phyloP scores from a whole-genome alignment of 2,888 invertebrate genomes.

The Cactoblastis cactorum region DNA sequence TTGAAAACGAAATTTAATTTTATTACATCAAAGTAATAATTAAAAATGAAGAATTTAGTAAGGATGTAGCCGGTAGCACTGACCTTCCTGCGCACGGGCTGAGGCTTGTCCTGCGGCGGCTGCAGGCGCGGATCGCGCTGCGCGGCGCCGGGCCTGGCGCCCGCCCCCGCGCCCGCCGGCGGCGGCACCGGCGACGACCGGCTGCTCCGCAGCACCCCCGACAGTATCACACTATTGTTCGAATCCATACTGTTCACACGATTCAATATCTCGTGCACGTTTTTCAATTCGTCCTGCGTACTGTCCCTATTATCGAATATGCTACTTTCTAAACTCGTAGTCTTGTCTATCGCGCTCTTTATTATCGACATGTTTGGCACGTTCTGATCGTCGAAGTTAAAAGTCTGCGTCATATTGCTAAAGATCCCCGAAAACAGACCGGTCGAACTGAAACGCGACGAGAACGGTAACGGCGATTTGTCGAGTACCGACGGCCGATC shows the following conservation, averaged over 20 bases:
- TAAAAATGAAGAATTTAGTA: background rate
- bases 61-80: conserved; percentile 23
- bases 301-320: conserved; percentile 62
- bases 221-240: conserved; percentile 71
- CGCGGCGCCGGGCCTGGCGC: conserved; percentile 41
- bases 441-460: conserved; percentile 60
- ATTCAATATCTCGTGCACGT: conserved; percentile 71
- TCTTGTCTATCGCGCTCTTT: conserved; percentile 75
- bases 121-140: conserved; percentile 65
- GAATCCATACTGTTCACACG: conserved; percentile 76
- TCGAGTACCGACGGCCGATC: conserved; percentile 54
- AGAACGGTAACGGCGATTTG: conserved; percentile 49
- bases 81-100: conserved; percentile 76
- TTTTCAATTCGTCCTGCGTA: conserved; percentile 66
- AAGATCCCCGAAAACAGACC: conserved; percentile 71
- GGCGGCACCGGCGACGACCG: conserved; percentile 26
- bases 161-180: conserved; percentile 38
- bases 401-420: conserved; percentile 59
- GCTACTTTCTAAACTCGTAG: conserved; percentile 68
- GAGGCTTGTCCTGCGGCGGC: conserved; percentile 69
- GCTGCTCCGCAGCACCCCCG: conserved; percentile 61
- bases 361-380: conserved; percentile 71
- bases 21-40: background rate
- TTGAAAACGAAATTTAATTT: too few species aligned
- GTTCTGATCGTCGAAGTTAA: conserved; percentile 51